Conservation (phyloP, 2,888 invertebrate genomes). For the Trachelus stipa region DNA sequence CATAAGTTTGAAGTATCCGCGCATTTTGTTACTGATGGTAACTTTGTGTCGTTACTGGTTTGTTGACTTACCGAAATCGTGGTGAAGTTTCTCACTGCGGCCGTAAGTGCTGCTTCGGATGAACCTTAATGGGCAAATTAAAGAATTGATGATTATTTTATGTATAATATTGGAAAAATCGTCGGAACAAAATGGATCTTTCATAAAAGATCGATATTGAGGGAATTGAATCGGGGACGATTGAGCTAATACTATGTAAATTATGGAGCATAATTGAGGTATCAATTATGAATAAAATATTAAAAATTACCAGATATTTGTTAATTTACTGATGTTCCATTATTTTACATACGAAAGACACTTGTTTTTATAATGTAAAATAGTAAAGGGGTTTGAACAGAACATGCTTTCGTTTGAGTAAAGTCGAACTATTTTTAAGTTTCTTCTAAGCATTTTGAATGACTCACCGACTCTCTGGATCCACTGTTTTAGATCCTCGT, state of each 20-base stretch:
- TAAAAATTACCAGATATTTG: too few species aligned
- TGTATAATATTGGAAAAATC: too few species aligned
- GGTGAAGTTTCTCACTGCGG: conserved; percentile 80
- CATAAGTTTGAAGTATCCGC: conserved; percentile 76
- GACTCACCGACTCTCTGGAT: conserved; percentile 78
- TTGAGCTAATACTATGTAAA: too few species aligned
- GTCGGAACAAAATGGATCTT: too few species aligned
- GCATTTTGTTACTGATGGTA: conserved; percentile 67
- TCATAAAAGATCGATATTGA: too few species aligned
- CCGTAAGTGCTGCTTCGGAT: conserved; percentile 78
- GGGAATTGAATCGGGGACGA: too few species aligned
- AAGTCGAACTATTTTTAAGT: background rate
- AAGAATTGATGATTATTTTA: too few species aligned
- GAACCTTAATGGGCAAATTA: conserved; percentile 68
- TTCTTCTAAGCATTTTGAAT: background rate
- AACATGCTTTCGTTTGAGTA: background rate
- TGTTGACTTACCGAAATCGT: conserved; percentile 66
- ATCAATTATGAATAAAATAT: too few species aligned
- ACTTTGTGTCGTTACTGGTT: conserved; percentile 51
- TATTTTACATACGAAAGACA: too few species aligned
- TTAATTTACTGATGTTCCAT: too few species aligned
- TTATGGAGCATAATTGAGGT: too few species aligned
- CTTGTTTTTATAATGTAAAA: too few species aligned
- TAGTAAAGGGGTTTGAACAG: background rate
- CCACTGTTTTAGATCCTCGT: conserved; percentile 84